Conservation (phyloP, 2,888 invertebrate species). For the Octonoba sinensis region DNA sequence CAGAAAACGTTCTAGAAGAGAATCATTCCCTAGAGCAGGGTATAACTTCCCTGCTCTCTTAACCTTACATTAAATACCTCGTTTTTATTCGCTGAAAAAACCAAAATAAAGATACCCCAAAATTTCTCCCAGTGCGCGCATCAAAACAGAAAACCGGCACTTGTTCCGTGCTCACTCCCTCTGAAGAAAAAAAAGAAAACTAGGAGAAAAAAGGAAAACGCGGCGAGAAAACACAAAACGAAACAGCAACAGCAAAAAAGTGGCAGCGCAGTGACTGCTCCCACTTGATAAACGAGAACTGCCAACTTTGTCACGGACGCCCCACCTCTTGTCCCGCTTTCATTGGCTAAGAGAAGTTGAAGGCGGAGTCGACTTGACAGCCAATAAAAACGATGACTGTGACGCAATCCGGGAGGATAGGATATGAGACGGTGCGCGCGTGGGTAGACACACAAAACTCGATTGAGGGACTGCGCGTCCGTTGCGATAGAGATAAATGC, state of each 20-base stretch:
- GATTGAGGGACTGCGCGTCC: not conserved
- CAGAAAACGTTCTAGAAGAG: too few relatives aligned
- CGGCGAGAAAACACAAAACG: slow-evolving; percentile 21
- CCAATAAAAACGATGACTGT: slow-evolving; percentile 61
- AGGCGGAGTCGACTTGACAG: slow-evolving; percentile 59
- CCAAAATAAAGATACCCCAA: slow-evolving; percentile 33
- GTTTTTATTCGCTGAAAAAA: slow-evolving; percentile 32
- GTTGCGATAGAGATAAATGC: slow-evolving; percentile 5
- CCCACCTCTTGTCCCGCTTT: slow-evolving; percentile 22
- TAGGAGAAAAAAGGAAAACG: not conserved
- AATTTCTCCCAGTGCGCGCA: slow-evolving; percentile 55
- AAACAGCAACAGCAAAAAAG: slow-evolving; percentile 14
- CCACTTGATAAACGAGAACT: slow-evolving; percentile 61
- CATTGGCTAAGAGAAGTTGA: slow-evolving; percentile 22
- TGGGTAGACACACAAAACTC: slow-evolving; percentile 21
- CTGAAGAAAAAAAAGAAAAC: not conserved
- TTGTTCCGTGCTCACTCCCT: slow-evolving; percentile 14
- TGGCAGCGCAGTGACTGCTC: slow-evolving; percentile 1
- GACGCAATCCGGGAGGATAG: slow-evolving; percentile 31
- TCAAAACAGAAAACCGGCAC: slow-evolving; percentile 45
- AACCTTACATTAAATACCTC: slow-evolving; percentile 52
- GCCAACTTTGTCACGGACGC: slow-evolving; percentile 53
- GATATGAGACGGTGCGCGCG: slow-evolving; percentile 26
- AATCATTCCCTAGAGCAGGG: too few relatives aligned
- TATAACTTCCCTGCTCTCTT: not conserved